Evolutionary conservation across 2,797 vertebrate species (phyloP).

Genomic region (Leptodactylus fallax): DNA sequence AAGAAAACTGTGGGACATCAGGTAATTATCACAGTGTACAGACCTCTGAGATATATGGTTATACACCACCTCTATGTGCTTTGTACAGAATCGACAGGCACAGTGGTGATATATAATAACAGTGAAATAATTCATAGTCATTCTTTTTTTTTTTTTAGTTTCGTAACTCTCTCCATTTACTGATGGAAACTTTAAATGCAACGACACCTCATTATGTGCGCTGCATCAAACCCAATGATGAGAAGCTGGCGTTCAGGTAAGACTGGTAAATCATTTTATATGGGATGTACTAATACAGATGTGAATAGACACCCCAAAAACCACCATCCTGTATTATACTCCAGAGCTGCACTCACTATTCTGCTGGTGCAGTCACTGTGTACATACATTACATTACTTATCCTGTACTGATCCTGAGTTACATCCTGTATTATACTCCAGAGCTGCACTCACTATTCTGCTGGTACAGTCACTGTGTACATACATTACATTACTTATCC

Average conservation of each 20-base stretch:
- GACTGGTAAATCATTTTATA: constrained; percentile 63
- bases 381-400: neutral
- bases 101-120: no score
- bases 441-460: no score
- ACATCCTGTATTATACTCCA: neutral
- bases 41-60: no score
- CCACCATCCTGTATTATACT: neutral
- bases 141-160: constrained; percentile 84
- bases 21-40: constrained; percentile 73
- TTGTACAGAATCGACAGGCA: no score
- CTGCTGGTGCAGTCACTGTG: neutral
- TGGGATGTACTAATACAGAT: neutral
- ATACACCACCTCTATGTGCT: no score
- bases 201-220: constrained; percentile 96
- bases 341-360: neutral
- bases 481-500: no score
- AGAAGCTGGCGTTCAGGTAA: constrained; percentile 91
- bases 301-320: neutral
- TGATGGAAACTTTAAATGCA: constrained; percentile 95
- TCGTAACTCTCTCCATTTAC: constrained; percentile 88
- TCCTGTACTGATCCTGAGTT: neutral
- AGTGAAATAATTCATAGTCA: no score
- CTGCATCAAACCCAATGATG: constrained; percentile 95
- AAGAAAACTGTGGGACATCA: constrained; percentile 92
- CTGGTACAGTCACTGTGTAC: no score